phyloP scores from a whole-genome alignment of 2,888 invertebrate genomes.

The Andrena camellia region DNA sequence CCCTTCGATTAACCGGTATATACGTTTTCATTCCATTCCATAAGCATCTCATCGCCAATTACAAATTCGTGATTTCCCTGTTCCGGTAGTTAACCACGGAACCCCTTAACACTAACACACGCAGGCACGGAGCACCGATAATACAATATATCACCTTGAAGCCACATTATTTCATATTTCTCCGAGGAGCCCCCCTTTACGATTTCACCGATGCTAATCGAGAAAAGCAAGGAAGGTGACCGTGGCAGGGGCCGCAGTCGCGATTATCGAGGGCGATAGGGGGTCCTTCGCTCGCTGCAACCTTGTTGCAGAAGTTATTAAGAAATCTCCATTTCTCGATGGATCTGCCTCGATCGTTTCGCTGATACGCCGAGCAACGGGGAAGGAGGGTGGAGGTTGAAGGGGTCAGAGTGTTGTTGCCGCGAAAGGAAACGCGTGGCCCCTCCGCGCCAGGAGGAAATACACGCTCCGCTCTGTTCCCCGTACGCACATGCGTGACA shows the following conservation, averaged over 20 bases:
- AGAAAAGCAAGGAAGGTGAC: not conserved
- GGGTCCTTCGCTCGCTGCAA: not conserved
- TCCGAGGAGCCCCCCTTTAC: too few relatives aligned
- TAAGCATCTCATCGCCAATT: too few relatives aligned
- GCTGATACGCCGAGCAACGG: conserved; percentile 6
- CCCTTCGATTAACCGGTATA: too few relatives aligned
- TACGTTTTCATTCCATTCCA: too few relatives aligned
- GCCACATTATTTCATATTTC: too few relatives aligned
- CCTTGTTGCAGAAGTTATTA: conserved; percentile 18
- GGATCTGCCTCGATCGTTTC: conserved; percentile 14
- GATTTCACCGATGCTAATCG: not conserved
- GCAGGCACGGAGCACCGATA: too few relatives aligned
- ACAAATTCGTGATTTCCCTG: too few relatives aligned
- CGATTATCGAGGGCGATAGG: conserved; percentile 29
- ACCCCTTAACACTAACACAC: too few relatives aligned
- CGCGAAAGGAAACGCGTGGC: conserved; percentile 48
- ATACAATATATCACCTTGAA: too few relatives aligned
- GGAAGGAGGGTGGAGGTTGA: conserved; percentile 31
- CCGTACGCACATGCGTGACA: conserved; percentile 82
- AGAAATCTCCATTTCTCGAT: conserved; percentile 19
- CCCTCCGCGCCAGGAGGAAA: conserved; percentile 64
- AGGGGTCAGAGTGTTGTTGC: conserved; percentile 54
- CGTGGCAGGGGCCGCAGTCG: not conserved
- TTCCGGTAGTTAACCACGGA: too few relatives aligned
- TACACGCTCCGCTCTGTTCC: conserved; percentile 75